Evolutionary conservation across 2,888 invertebrate genomes (phyloP).

Genomic region (Cyclophora albipunctata): DNA sequence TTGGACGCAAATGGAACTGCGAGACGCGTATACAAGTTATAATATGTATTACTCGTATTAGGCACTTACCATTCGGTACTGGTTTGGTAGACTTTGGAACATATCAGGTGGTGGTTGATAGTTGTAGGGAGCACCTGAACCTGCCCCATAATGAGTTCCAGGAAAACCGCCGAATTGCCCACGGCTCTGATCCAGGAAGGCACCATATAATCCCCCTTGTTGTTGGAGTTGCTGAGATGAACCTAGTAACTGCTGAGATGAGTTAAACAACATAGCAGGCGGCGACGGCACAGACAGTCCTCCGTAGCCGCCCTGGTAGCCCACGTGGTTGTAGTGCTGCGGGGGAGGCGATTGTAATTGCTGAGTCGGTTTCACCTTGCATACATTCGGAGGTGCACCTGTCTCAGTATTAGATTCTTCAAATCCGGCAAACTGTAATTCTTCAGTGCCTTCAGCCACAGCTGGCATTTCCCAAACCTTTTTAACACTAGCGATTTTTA

Average conservation of each 20-base stretch:
- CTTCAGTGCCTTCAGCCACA: constrained; percentile 77
- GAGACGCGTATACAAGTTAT: neutral
- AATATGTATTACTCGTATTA: neutral
- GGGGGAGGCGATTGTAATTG: constrained; percentile 83
- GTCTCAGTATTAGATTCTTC: constrained; percentile 63
- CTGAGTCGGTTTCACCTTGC: constrained; percentile 90
- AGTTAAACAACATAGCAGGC: constrained; percentile 88
- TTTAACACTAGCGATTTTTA: constrained; percentile 96
- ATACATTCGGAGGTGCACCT: constrained; percentile 81
- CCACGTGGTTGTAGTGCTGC: constrained; percentile 79
- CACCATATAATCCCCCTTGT: constrained; percentile 86
- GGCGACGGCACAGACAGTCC: constrained; percentile 90
- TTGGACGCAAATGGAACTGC: no score
- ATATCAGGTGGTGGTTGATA: constrained; percentile 82
- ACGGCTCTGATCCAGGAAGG: constrained; percentile 85
- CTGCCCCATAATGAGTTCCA: constrained; percentile 80
- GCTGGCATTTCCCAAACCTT: constrained; percentile 90
- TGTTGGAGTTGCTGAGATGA: constrained; percentile 78
- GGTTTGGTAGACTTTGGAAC: constrained; percentile 67
- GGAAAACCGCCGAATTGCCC: constrained; percentile 88
- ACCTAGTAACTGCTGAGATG: constrained; percentile 77
- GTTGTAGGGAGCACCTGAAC: constrained; percentile 81
- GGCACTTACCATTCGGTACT: constrained; percentile 62
- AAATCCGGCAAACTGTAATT: constrained; percentile 60
- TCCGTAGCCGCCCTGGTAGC: constrained; percentile 85